Evolutionary conservation across 2,113 vertebrate genomes (phyloP).

Genomic region (Petromus typicus): DNA sequence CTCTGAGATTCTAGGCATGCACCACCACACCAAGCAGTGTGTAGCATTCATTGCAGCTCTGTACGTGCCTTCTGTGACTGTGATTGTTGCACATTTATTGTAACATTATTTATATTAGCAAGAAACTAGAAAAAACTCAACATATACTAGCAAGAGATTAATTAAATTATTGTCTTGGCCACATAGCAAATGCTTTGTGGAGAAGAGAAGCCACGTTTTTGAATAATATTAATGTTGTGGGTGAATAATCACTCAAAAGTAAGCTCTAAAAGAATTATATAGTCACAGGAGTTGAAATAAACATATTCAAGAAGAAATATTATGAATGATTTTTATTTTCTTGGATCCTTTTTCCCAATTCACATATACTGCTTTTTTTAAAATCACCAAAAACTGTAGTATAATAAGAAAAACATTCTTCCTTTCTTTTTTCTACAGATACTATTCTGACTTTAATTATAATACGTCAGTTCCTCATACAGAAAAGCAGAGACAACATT

Average conservation of each 20-base stretch:
- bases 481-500: neutral
- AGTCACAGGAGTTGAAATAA: neutral
- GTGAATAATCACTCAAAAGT: neutral
- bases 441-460: neutral
- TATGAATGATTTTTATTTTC: neutral
- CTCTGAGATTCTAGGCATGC: neutral
- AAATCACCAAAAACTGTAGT: neutral
- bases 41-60: neutral
- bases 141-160: neutral
- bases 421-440: neutral
- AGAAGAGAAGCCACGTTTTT: neutral
- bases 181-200: neutral
- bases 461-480: neutral
- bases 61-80: neutral
- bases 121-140: neutral
- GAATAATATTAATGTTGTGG: neutral
- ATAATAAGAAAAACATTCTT: neutral
- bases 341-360: neutral
- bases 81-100: neutral
- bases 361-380: neutral
- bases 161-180: neutral
- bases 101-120: constrained; percentile 1
- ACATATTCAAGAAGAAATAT: neutral
- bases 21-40: neutral
- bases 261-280: constrained; percentile 6